A percentile compares a stretch with the other conserved stretches of the same genome.
These are phyloP conservation scores for Syngnathus rostellatus DNA, from an alignment of 2,797 vertebrate genomes.

Conservation along the genomic window DNA sequence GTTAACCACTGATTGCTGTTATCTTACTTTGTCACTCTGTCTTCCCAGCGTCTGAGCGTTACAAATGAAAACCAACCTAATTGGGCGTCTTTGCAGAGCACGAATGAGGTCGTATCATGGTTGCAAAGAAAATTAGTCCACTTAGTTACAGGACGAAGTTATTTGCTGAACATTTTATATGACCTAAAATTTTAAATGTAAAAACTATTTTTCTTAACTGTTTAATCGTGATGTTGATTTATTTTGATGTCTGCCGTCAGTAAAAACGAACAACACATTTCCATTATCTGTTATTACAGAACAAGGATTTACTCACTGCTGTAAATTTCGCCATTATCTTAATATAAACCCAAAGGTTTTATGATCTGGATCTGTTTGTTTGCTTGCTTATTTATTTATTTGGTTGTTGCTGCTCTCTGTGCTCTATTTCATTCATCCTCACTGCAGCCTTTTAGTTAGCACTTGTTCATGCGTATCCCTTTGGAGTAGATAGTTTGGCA, in stretches of 20 bases:
- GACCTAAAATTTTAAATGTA: no score
- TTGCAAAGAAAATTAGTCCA: not conserved
- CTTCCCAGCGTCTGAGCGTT: conserved; percentile 19
- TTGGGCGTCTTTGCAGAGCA: conserved; percentile 21
- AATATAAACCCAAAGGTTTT: not conserved
- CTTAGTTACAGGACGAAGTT: not conserved
- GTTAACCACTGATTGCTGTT: conserved; percentile 27
- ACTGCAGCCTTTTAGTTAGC: conserved; percentile 35
- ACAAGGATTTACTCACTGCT: not conserved
- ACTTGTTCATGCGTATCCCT: conserved; percentile 38
- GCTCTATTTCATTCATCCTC: conserved; percentile 44
- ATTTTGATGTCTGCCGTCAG: not conserved
- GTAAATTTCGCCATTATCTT: not conserved
- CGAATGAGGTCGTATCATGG: not conserved
- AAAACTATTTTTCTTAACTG: not conserved
- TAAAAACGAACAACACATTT: not conserved
- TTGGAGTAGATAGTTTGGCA: conserved; percentile 35
- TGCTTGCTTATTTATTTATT: conserved; percentile 7
- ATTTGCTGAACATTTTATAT: not conserved
- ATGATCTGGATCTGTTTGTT: not conserved
- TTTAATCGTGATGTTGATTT: not conserved
- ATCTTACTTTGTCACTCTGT: conserved; percentile 38
- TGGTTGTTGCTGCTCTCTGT: conserved; percentile 9
- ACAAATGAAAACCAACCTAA: conserved; percentile 17
- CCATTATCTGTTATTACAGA: not conserved